These are phyloP conservation scores for Drosophila rubida DNA, from an alignment of 2,888 invertebrate genomes.

Conservation along the genomic window DNA sequence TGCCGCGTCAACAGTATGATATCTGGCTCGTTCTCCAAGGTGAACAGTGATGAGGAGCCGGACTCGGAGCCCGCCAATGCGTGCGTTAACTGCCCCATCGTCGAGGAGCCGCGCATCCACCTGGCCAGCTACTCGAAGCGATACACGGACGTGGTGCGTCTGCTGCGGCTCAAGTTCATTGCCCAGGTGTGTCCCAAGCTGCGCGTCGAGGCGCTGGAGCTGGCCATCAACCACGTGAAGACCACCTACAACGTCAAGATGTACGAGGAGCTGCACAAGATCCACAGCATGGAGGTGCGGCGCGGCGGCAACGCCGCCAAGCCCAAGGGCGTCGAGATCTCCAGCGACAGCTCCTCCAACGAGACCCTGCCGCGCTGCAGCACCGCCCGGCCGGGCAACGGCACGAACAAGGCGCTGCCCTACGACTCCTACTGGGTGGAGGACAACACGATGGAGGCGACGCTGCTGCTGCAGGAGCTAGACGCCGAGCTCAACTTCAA, in stretches of 20 bases:
- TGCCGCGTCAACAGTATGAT: slow-evolving; percentile 28
- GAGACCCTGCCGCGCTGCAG: background rate
- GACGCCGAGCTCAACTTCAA: slow-evolving; percentile 68
- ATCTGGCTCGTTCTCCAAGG: slow-evolving; percentile 24
- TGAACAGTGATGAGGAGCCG: background rate
- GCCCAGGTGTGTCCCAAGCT: slow-evolving; percentile 65
- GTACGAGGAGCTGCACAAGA: slow-evolving; percentile 58
- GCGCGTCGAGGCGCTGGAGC: slow-evolving; percentile 52
- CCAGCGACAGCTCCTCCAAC: slow-evolving; percentile 17
- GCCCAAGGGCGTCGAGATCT: background rate
- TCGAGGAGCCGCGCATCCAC: slow-evolving; percentile 41
- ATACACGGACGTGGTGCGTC: slow-evolving; percentile 45
- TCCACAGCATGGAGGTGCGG: slow-evolving; percentile 38
- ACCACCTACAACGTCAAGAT: slow-evolving; percentile 59
- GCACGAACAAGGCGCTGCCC: slow-evolving; percentile 1
- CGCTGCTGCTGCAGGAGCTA: slow-evolving; percentile 63
- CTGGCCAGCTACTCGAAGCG: slow-evolving; percentile 56
- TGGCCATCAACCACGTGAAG: slow-evolving; percentile 65
- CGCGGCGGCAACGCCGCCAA: background rate
- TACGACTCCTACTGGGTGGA: slow-evolving; percentile 66
- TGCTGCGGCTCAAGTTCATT: slow-evolving; percentile 61
- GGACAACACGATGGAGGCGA: slow-evolving; percentile 63
- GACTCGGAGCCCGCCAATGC: background rate
- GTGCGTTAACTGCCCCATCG: slow-evolving; percentile 18
- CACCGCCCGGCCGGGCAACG: background rate